phyloP scores from a whole-genome alignment of 2,797 vertebrate genomes.

The Halcyon smyrnensis region DNA sequence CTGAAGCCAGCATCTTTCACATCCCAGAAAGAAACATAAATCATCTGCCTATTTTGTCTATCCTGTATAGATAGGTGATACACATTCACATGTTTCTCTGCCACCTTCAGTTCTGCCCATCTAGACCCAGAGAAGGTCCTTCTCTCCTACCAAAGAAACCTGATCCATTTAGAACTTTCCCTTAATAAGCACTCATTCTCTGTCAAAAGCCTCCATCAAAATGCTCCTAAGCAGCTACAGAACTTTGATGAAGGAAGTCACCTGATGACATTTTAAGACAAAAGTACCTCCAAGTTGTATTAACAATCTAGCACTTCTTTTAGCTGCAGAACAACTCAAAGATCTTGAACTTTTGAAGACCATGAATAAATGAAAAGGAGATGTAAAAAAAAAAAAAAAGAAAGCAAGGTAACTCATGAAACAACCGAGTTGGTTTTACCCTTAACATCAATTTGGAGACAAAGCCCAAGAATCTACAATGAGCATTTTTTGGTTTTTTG shows the following conservation, averaged over 20 bases:
- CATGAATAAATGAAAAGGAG: no score
- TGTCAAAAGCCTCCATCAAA: background rate
- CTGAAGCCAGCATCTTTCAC: background rate
- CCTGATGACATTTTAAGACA: background rate
- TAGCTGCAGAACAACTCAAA: no score
- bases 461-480: background rate
- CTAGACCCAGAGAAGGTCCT: background rate
- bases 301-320: no score
- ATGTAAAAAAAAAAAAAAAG: no score
- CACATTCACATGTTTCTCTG: background rate
- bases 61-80: background rate
- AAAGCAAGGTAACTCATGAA: background rate
- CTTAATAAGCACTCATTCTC: background rate
- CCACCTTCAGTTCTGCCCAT: background rate
- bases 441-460: background rate
- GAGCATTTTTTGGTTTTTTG: background rate
- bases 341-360: no score
- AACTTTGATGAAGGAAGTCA: background rate
- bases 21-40: background rate
- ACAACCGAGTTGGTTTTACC: background rate
- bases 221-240: background rate
- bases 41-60: background rate
- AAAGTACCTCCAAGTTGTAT: no score
- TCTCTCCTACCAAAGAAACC: background rate
- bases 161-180: background rate